Conservation (phyloP, 2,797 vertebrate species). For the Mustela erminea region DNA sequence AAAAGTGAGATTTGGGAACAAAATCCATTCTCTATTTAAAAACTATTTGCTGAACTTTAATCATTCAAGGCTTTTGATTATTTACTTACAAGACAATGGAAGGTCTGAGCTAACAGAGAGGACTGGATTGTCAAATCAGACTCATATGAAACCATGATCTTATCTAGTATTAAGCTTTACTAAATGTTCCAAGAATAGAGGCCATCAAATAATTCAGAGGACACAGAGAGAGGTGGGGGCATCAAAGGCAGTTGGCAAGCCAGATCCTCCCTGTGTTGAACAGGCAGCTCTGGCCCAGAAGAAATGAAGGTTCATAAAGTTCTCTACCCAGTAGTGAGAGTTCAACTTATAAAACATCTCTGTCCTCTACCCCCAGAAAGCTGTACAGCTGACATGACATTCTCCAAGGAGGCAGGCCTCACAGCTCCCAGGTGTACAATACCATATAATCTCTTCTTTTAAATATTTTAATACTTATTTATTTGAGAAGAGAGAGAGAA, state of each 20-base stretch:
- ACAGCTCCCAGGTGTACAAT: neutral
- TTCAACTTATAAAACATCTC: neutral
- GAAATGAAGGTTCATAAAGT: neutral
- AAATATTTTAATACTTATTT: no score
- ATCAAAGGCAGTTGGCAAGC: neutral
- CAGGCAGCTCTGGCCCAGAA: neutral
- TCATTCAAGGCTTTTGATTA: neutral
- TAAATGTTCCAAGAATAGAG: neutral
- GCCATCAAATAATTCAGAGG: neutral
- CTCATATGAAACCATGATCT: neutral
- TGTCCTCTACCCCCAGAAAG: neutral
- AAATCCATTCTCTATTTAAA: neutral
- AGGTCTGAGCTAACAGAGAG: neutral
- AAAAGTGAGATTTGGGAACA: neutral
- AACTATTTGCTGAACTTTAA: conserved; percentile 11
- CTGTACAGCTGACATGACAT: neutral
- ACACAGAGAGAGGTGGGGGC: neutral
- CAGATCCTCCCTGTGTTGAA: neutral
- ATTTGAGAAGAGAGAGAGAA: neutral
- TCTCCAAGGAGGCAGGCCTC: conserved; percentile 4
- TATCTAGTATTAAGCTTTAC: neutral
- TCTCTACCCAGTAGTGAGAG: neutral
- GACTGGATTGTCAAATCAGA: neutral
- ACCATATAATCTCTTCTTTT: neutral
- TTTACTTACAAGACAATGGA: neutral